Evolutionary conservation across 2,113 vertebrate genomes (phyloP).

Genomic region (Ptilonorhynchus violaceus): DNA sequence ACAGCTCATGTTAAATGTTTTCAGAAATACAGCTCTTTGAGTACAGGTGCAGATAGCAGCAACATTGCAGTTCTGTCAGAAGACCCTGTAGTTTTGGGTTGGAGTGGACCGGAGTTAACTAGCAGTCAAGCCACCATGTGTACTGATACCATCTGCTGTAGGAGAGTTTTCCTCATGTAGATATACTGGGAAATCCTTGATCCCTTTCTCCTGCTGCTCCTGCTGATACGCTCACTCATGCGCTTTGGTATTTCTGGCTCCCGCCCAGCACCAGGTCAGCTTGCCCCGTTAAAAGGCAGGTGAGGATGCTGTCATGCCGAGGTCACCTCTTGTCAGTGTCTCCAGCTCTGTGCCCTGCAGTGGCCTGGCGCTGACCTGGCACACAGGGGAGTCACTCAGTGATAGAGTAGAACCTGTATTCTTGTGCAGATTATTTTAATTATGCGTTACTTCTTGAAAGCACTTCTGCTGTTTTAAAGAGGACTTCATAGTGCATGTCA

Average conservation of each 20-base stretch:
- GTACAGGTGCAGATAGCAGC: neutral
- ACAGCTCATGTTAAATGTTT: neutral
- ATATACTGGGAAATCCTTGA: neutral
- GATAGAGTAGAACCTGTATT: neutral
- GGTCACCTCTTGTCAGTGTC: neutral
- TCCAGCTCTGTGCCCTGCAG: neutral
- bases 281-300: neutral
- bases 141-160: neutral
- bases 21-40: neutral
- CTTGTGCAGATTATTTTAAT: neutral
- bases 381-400: neutral
- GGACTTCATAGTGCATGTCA: neutral
- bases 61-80: neutral
- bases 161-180: neutral
- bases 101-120: neutral
- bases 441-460: neutral
- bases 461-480: neutral
- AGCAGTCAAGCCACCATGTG: neutral
- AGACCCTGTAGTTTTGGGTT: neutral
- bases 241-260: neutral
- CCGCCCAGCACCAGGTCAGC: rapidly evolving
- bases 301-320: neutral
- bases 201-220: neutral
- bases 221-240: neutral
- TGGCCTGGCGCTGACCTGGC: neutral